Conservation (phyloP, 2,888 invertebrate species). For the Osedax frankpressi region DNA sequence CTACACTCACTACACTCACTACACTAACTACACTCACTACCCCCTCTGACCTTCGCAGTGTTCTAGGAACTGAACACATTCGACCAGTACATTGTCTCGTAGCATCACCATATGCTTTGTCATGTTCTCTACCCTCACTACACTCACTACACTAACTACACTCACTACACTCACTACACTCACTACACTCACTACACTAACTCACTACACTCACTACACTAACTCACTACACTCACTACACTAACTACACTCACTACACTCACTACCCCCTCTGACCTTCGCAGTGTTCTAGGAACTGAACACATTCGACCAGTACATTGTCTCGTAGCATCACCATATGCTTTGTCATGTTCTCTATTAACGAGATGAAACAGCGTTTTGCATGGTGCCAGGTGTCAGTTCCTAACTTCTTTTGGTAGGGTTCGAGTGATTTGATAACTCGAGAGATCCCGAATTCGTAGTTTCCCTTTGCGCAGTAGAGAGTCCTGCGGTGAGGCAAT, state of each 20-base stretch:
- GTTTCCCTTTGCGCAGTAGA: conserved; percentile 96
- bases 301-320: conserved; percentile 70
- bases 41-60: conserved; percentile 60
- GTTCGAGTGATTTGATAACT: conserved; percentile 88
- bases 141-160: too few relatives aligned
- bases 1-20: too few relatives aligned
- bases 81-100: conserved; percentile 71
- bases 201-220: too few relatives aligned
- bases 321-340: conserved; percentile 78
- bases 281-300: conserved; percentile 76
- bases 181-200: too few relatives aligned
- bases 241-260: neutral
- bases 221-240: too few relatives aligned
- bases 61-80: conserved; percentile 74
- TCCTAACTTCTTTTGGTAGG: conserved; percentile 81
- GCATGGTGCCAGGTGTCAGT: conserved; percentile 98
- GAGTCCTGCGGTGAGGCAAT: too few relatives aligned
- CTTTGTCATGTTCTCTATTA: conserved; percentile 76
- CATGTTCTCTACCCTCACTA: neutral
- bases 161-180: too few relatives aligned
- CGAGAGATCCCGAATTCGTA: conserved; percentile 96
- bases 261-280: conserved; percentile 51
- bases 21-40: neutral
- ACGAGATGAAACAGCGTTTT: conserved; percentile 83
- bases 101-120: conserved; percentile 78